Base-by-base conservation (phyloP, 2,797 vertebrate genomes). In the Melanogrammus aeglefinus region DNA sequence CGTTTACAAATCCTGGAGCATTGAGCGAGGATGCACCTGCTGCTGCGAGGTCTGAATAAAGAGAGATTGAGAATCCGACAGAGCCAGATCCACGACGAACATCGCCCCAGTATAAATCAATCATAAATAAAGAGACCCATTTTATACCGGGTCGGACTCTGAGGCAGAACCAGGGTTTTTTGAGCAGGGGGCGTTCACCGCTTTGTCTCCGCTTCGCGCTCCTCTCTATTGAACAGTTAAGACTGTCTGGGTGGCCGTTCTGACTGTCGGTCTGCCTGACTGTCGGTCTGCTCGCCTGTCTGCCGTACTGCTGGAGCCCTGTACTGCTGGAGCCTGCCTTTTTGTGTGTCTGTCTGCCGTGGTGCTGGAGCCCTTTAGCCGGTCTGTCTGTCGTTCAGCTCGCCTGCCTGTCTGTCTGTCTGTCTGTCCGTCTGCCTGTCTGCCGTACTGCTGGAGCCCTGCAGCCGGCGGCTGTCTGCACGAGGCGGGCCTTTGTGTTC, bases 211-310 rank as follows among this genome's bases (percentile, higher is more conserved):
- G 81, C 75, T 84, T 76, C 33, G 27, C 77, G 84, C 76, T 88
- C 84, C 77, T 88, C 83, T 80, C 82, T 86, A 88, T 88, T 88
- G 88, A 83, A 85, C 83, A 71, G 69, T 5, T 82, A 88, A 88
- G 83, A 79, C 85, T 78, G 90, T 90, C 87, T 91, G 90, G 90
- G 89, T 90, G 91, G 90, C 90, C 90, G 88, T 84, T 86, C 86
- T 70, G 82, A 78, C 86, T 90, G 86, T 84, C 81, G 88, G 75
- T 51, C 81, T 86, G 41, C 10, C 86, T 89, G 86, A 84, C 81
- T 87, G 75, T 38, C 78, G 82, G 79, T 80, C 66, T 79, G 72
- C 51, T 80, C 82, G 76, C 57, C 29, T 81, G 66, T 16, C 81
- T 88, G 75, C 41, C 79, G n/a, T n/a, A n/a, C n/a, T n/a, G n/a